Evolutionary conservation across 2,113 vertebrate genomes (phyloP), one percentile per base, ranked within the genome.

Genomic region (Oncorhynchus kisutch): DNA sequence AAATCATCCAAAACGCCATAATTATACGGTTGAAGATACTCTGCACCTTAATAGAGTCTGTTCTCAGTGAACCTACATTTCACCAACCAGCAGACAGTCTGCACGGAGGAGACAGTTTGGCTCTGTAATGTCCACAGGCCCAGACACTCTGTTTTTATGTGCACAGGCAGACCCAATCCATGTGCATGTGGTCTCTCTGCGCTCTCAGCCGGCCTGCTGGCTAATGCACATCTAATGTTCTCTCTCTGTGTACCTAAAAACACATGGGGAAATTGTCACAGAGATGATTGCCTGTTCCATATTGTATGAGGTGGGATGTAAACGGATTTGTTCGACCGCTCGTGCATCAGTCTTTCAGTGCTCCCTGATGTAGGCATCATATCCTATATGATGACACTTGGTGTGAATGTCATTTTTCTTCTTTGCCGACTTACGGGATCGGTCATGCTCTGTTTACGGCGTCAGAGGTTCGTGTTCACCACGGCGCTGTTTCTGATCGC

Each of bases 221-320:
- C 81, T 88, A 89, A 90, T 88, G 78, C 82, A 87, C 81, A 80
- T 76, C 80, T 88, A 87, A 85, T 87, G 84, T 51, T 12, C 76
- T 77, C 64, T 74, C 65, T 72, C 2, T 6, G 78, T 79, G 73
- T 39, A 67, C 80, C 0, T 73, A 77, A 82, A 76, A 77, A 70
- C 75, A 65, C 34, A 62, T 84, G 81, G 79, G 77, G 51, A 85
- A 84, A 80, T 22, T 73, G 76, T 74, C 79, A 73, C 67, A 20
- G 71, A 31, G 70, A 83, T 78, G 78, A 88, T 88, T 81, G 82
- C 78, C 80, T 88, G 80, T 66, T 90, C 74, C 79, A 86, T 86
- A 83, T 85, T 89, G 75, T 78, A 85, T 84, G 86, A 86, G 83
- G 80, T 80, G 76, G 62, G 67, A 86, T 89, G 83, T 84, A 85